These are phyloP conservation scores for Acromyrmex echinatior DNA, from an alignment of 1,140 invertebrate genomes.

Conservation along the genomic window DNA sequence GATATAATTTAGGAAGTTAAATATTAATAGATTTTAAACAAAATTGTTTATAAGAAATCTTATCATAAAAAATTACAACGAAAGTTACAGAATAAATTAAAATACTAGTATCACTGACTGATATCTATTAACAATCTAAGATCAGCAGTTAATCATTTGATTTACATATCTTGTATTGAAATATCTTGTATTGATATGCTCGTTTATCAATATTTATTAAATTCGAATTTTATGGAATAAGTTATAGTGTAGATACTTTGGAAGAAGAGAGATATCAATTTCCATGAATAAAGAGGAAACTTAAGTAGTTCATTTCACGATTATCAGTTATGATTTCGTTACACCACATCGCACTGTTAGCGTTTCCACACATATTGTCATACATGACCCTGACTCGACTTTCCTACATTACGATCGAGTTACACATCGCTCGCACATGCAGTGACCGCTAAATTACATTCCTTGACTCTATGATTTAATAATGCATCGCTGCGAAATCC, in stretches of 20 bases:
- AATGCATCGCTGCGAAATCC: slow-evolving; percentile 13
- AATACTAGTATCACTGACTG: too few relatives aligned
- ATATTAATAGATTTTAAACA: not conserved
- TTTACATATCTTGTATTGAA: too few relatives aligned
- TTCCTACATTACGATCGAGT: slow-evolving; percentile 58
- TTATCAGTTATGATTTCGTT: slow-evolving; percentile 51
- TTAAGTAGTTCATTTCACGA: slow-evolving; percentile 29
- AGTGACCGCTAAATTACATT: slow-evolving; percentile 50
- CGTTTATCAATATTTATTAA: not conserved
- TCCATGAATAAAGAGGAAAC: not conserved
- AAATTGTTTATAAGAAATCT: not conserved
- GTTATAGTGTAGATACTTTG: not conserved
- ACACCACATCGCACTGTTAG: slow-evolving; percentile 11
- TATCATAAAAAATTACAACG: too few relatives aligned
- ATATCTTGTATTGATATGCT: not conserved
- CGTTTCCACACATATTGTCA: slow-evolving; percentile 44
- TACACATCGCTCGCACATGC: slow-evolving; percentile 45
- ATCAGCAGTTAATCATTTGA: too few relatives aligned
- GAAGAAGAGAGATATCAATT: slow-evolving; percentile 18
- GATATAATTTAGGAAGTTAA: not conserved
- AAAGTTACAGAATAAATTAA: too few relatives aligned
- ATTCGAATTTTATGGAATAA: not conserved
- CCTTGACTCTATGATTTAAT: slow-evolving; percentile 37
- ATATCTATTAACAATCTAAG: not conserved
- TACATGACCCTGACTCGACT: slow-evolving; percentile 49